These are phyloP conservation scores for Cancer borealis DNA, from an alignment of 2,888 invertebrate genomes.

Conservation along the genomic window DNA sequence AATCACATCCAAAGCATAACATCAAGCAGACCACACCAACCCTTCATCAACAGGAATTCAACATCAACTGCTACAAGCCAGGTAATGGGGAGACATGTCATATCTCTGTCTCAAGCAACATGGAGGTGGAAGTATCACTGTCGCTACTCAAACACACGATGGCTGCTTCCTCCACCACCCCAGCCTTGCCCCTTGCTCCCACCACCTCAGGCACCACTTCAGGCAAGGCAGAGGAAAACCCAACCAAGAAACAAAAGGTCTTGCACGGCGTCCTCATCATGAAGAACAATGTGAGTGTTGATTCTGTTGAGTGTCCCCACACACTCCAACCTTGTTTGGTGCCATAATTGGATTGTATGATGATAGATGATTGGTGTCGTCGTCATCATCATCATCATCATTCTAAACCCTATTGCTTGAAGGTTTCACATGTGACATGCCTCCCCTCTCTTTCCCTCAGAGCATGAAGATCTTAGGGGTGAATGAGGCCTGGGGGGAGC, in stretches of 20 bases:
- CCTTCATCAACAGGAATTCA: slow-evolving; percentile 86
- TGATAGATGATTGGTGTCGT: too few relatives aligned
- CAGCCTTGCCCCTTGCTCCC: neutral
- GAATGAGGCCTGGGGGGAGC: slow-evolving; percentile 91
- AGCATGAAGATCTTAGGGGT: slow-evolving; percentile 92
- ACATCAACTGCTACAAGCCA: slow-evolving; percentile 95
- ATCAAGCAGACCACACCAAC: neutral
- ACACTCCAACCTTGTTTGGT: too few relatives aligned
- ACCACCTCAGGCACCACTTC: neutral
- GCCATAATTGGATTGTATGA: too few relatives aligned
- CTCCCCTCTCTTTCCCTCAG: slow-evolving; percentile 78
- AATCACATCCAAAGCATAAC: too few relatives aligned
- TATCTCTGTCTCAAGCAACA: slow-evolving; percentile 91
- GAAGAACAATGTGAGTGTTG: slow-evolving; percentile 85
- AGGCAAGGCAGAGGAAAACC: slow-evolving; percentile 85
- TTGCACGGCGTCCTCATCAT: slow-evolving; percentile 94
- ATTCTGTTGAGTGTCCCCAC: neutral
- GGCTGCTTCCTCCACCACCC: neutral
- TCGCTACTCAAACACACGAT: slow-evolving; percentile 85
- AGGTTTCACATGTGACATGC: too few relatives aligned
- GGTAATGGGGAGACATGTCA: slow-evolving; percentile 98
- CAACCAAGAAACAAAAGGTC: slow-evolving; percentile 90
- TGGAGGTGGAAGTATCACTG: slow-evolving; percentile 93
- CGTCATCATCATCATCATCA: neutral
- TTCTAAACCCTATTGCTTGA: neutral